These are phyloP conservation scores for Nesidiocoris tenuis DNA, from an alignment of 2,888 invertebrate species.

Conservation along the genomic window DNA sequence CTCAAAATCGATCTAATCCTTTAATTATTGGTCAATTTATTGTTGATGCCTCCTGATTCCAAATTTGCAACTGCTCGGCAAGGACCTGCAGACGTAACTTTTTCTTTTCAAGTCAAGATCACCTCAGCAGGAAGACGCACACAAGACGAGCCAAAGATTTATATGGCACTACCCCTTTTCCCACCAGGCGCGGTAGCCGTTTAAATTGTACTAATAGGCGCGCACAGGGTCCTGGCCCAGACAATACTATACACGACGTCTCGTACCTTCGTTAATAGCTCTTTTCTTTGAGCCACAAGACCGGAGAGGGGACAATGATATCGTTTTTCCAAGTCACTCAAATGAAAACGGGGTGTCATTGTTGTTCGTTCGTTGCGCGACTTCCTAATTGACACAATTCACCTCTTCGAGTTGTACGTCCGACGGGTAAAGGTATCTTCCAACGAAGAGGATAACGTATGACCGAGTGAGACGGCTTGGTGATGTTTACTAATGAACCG, in stretches of 20 bases:
- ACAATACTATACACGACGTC: conserved; percentile 23
- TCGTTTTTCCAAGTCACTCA: conserved; percentile 39
- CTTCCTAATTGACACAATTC: conserved; percentile 42
- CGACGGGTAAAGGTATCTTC: not conserved
- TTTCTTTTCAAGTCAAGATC: too few relatives aligned
- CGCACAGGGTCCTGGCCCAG: not conserved
- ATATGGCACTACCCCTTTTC: conserved; percentile 18
- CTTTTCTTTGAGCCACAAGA: not conserved
- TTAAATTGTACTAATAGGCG: conserved; percentile 41
- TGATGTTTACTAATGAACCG: conserved; percentile 34
- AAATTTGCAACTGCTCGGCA: too few relatives aligned
- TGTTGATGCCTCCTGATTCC: too few relatives aligned
- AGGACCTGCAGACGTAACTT: too few relatives aligned
- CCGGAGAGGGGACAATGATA: conserved; percentile 38
- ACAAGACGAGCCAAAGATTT: conserved; percentile 30
- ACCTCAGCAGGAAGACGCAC: too few relatives aligned
- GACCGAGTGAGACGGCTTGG: not conserved
- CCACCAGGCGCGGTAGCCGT: not conserved
- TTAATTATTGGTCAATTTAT: too few relatives aligned
- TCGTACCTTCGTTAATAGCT: not conserved
- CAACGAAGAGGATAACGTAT: not conserved
- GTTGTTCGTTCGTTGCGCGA: conserved; percentile 17
- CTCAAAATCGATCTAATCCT: too few relatives aligned
- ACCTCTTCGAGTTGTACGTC: conserved; percentile 2
- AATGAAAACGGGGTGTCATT: conserved; percentile 43